Base-by-base conservation (phyloP, 2,113 vertebrate species). In the Vanacampus margaritifer region DNA sequence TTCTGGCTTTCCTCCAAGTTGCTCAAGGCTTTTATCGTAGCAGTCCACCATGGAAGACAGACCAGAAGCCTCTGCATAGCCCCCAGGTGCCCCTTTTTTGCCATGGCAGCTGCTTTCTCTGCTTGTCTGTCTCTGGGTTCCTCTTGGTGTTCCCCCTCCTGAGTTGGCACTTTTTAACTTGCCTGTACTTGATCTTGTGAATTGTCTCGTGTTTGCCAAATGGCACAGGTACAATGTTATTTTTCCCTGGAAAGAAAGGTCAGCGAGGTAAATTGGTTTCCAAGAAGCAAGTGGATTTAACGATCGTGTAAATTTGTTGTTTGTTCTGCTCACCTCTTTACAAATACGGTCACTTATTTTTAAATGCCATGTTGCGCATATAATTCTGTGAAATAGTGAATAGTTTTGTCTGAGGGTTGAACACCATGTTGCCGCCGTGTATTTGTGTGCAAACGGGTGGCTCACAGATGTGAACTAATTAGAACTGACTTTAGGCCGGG, bases 21-120 rank as follows among this genome's bases (percentile, higher is more conserved):
- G 66, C 79, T 73, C 73, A 53, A 69, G 67, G 64, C 69, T 85
- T 84, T 77, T 84, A 78, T 78, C 81, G 75, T 64, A 76, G 79
- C 75, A 24, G 69, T 23, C 39, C 61, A 72, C 69, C 79, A 68
- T 75, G 63, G 69, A 79, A 79, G 74, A 76, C 82, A 72, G 72
- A n/a, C 64, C 65, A 32, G 61, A 51, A 74, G 64, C 62, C 59
- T 72, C 26, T 17, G 73, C 68, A 32, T 84, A 85, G 84, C 72
- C 68, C 81, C 77, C 87, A 90, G 83, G 86, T 88, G 86, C 65
- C 65, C 71, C 69, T 72, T 35, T 81, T 84, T 85, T 67, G 82
- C 67, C 71, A 69, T 82, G 59, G 65, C 75, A 82, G 82, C 82
- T 84, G 82, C 77, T 67, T 72, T 8, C 54, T 56, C 59, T 79